phyloP scores from a whole-genome alignment of 2,797 vertebrate genomes.

The Gallinago stenura region DNA sequence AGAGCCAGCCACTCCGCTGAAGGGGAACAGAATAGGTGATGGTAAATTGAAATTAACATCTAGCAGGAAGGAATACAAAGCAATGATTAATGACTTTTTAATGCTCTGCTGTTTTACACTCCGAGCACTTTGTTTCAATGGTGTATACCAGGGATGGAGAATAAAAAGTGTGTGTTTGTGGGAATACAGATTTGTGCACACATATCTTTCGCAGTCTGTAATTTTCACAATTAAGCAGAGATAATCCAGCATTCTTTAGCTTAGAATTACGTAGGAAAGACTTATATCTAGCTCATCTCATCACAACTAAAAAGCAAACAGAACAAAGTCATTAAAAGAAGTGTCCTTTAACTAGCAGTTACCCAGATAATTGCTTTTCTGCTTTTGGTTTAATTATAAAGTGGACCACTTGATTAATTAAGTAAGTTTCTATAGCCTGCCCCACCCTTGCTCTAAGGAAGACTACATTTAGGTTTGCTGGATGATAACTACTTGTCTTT shows the following conservation, averaged over 20 bases:
- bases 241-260: neutral
- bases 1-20: constrained; percentile 40
- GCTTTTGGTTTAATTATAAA: constrained; percentile 70
- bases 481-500: constrained; percentile 38
- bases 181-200: neutral
- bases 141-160: neutral
- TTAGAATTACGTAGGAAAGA: neutral
- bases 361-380: constrained; percentile 70
- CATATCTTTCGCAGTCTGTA: neutral
- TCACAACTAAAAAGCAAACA: neutral
- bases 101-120: constrained; percentile 28
- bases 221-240: neutral
- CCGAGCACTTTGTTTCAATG: constrained; percentile 38
- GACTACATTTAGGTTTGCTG: neutral
- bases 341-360: constrained; percentile 33
- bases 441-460: constrained; percentile 35
- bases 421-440: constrained; percentile 27
- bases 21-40: constrained; percentile 51
- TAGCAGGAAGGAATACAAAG: constrained; percentile 63
- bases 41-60: constrained; percentile 74
- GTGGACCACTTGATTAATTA: constrained; percentile 64
- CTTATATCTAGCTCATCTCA: neutral
- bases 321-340: constrained; percentile 58
- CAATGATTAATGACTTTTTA: constrained; percentile 69
- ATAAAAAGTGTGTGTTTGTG: neutral